Evolutionary conservation across 2,888 invertebrate genomes (phyloP), one percentile per base, ranked within the genome.

Genomic region (Drosophila dives): DNA sequence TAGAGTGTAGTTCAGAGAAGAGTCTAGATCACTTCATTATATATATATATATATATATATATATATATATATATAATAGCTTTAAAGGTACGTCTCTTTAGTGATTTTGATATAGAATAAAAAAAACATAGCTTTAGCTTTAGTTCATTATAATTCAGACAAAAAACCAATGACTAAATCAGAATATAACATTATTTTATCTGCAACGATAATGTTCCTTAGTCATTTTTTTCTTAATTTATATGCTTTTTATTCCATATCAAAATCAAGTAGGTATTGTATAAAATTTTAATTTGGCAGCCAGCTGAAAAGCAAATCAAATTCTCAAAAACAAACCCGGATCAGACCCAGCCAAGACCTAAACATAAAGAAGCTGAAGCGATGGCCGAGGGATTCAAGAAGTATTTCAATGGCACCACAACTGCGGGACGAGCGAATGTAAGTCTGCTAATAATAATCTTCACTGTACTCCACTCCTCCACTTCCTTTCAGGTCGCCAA

Each of bases 401-500:
- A 83, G 54, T 63, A 75, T 42, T 81, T 81, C 33, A 81, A 81
- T 48, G 64, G 81, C 58, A 60, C 63, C 56, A 81, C 81, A 49
- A 17, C 77, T 1, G 49, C 29, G 15, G 81, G 81, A 0, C 81
- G 81, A 8, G 81, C 81, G 17, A 81, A 81, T 55, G 81, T 81
- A 69, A 83, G 80, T 0, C 2, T 3, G 20, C 15, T n/a, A 20
- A 17, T 12, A 2, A 10, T 2, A 2, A 17, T 36, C 10, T 33
- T 32, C 45, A 7, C 1, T 11, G 6, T 56, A 11, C 7, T 49
- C 4, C 36, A 45, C 23, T 8, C 20, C 20, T 20, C 4, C 3
- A 20, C 4, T 32, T 2, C 10, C 11, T 12, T 45, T 2, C 32
- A 90, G 90, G 89, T 90, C 2, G 89, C 90, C 20, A 90, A 90